Base-by-base conservation (phyloP, 1,140 invertebrate species). In the Bombus waltoni region DNA sequence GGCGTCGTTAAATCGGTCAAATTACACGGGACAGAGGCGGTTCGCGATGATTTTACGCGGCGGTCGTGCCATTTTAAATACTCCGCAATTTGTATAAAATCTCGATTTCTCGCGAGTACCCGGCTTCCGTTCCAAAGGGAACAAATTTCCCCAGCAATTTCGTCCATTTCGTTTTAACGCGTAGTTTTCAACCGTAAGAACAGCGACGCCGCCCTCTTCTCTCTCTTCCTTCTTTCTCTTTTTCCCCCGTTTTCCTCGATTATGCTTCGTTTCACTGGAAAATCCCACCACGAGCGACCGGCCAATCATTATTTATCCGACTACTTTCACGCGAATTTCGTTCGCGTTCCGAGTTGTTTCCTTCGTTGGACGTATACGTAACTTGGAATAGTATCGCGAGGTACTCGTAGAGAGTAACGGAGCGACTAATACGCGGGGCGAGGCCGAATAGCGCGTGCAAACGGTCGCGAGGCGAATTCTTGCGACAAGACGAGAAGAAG, bases 1-100 rank as follows among this genome's bases (percentile, higher is more conserved):
- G 18, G 18, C 28, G 38, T 72, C 57, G 81, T 75, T 83, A 76
- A 83, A 83, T 83, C 72, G 72, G 62, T 25, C 53, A 83, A 83
- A 83, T 76, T 83, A 76, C 59, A 83, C 72, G 81, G 42, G 42
- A 38, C 72, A n/a, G 8, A 25, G 15, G 35, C 22, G 28, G 80
- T 74, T 35, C 53, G 28, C 47, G 62, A 59, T 62, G 73, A 76
- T 76, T 76, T 76, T 47, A 68, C 73, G 42, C 42, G 44, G 44
- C 32, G 25, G 59, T n/a, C 13, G 15, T 25, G 40, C 32, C 44
- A 81, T 72, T 81, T 81, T 42, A 81, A 81, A 71, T 75, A 38
- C 25, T 25, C 9, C 3, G 59, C 42, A 40, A 83, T 83, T 83
- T 53, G 62, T 59, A 53, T 81, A 42, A 72, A 81, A 72, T 71